Percentiles rank a stretch among this genome's conserved stretches.
phyloP scores from a whole-genome alignment of 1,140 invertebrate genomes.

The Acromyrmex charruanus region DNA sequence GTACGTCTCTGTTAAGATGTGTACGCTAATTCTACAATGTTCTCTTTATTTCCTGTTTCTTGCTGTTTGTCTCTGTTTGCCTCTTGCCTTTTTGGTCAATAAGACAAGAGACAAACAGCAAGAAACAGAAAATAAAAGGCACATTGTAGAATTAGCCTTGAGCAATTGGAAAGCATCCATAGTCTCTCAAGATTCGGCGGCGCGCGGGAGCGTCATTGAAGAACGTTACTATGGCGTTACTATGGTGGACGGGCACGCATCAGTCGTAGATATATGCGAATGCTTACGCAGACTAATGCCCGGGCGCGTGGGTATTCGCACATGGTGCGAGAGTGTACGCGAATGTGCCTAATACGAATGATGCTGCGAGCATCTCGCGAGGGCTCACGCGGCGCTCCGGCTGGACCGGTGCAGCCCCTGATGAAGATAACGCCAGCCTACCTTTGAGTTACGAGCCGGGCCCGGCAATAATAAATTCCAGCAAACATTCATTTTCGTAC shows the following conservation, averaged over 20 bases:
- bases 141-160: too few species aligned
- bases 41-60: too few species aligned
- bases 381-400: conserved; percentile 70
- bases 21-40: too few species aligned
- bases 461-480: conserved; percentile 86
- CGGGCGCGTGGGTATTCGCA: conserved; percentile 29
- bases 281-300: conserved; percentile 57
- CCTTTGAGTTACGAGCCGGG: conserved; percentile 85
- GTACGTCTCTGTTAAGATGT: too few species aligned
- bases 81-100: too few species aligned
- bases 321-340: conserved; percentile 35
- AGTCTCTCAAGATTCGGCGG: background rate
- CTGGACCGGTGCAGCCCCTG: conserved; percentile 77
- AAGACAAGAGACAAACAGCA: too few species aligned
- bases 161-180: too few species aligned
- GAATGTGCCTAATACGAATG: conserved; percentile 71
- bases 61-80: too few species aligned
- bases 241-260: conserved; percentile 49
- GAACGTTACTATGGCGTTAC: conserved; percentile 2
- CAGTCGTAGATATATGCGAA: conserved; percentile 58
- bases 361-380: conserved; percentile 67
- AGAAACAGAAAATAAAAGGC: too few species aligned
- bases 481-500: conserved; percentile 87
- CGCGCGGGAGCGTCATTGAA: background rate
- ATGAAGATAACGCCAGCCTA: conserved; percentile 86